Evolutionary conservation across 2,113 vertebrate genomes (phyloP).

Genomic region (Arothron firmamentum): DNA sequence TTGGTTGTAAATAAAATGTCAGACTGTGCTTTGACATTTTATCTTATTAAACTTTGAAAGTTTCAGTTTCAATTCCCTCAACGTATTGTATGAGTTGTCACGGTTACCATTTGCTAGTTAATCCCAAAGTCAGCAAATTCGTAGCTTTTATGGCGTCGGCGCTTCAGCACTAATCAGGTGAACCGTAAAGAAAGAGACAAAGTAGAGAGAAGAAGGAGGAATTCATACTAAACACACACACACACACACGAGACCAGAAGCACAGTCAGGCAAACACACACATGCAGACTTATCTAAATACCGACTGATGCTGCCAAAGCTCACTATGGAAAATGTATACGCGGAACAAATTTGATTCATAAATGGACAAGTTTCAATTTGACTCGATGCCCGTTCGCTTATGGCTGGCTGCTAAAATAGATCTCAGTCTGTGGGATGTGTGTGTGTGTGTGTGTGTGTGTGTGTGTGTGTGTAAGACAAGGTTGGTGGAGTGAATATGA

Average conservation of each 20-base stretch:
- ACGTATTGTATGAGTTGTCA: too few relatives aligned
- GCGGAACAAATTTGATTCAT: conserved; percentile 74
- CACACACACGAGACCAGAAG: conserved; percentile 4
- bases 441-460: conserved; percentile 1
- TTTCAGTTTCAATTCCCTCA: too few relatives aligned
- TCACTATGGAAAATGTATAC: conserved; percentile 62
- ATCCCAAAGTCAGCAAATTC: conserved; percentile 25
- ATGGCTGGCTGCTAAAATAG: conserved; percentile 65
- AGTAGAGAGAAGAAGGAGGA: conserved; percentile 58
- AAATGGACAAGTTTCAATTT: conserved; percentile 74
- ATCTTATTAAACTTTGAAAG: too few relatives aligned
- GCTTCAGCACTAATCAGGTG: conserved; percentile 29
- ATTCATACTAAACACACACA: conserved; percentile 34
- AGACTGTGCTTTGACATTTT: too few relatives aligned
- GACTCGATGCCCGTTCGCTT: conserved; percentile 51
- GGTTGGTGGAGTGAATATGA: conserved; percentile 57
- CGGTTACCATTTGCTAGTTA: conserved; percentile 25
- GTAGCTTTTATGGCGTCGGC: conserved; percentile 14
- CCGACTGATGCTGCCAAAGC: conserved; percentile 39
- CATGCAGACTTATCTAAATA: conserved; percentile 52
- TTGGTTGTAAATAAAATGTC: too few relatives aligned
- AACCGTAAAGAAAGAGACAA: conserved; percentile 43
- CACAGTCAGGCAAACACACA: conserved; percentile 6
- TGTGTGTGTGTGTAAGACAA: conserved; percentile 48
- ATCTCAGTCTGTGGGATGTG: conserved; percentile 52